Conservation (phyloP, 2,888 invertebrate species). For the Eupelmus urozonus region DNA sequence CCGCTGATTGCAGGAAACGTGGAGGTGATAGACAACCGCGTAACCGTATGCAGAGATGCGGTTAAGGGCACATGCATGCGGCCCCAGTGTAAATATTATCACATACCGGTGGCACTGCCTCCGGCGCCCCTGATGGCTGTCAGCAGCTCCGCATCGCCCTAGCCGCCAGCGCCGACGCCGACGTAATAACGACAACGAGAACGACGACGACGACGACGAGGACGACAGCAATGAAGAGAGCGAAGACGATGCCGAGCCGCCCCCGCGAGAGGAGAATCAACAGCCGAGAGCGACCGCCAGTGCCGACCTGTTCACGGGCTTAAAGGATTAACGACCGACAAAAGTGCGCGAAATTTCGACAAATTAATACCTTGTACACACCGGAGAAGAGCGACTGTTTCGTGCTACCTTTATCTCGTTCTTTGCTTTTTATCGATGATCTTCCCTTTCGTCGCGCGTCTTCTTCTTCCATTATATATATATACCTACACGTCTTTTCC, state of each 20-base stretch:
- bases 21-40: constrained; percentile 96
- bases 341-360: neutral
- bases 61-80: constrained; percentile 95
- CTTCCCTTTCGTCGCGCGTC: neutral
- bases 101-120: constrained; percentile 94
- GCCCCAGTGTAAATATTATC: constrained; percentile 97
- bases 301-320: too few relatives aligned
- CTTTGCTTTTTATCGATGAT: constrained; percentile 14
- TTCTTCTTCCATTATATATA: constrained; percentile 14
- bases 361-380: constrained; percentile 10
- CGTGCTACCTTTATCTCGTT: neutral
- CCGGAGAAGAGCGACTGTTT: neutral
- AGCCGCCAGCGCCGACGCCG: constrained; percentile 31
- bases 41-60: constrained; percentile 97
- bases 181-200: neutral
- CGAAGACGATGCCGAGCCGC: neutral
- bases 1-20: constrained; percentile 87
- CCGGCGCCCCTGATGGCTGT: constrained; percentile 88
- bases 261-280: too few relatives aligned
- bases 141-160: constrained; percentile 68
- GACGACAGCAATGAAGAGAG: neutral
- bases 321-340: constrained; percentile 44
- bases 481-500: neutral
- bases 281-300: neutral
- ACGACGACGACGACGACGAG: constrained; percentile 27